Base-by-base conservation (phyloP, 2,113 vertebrate species). In the Elgaria multicarinata region DNA sequence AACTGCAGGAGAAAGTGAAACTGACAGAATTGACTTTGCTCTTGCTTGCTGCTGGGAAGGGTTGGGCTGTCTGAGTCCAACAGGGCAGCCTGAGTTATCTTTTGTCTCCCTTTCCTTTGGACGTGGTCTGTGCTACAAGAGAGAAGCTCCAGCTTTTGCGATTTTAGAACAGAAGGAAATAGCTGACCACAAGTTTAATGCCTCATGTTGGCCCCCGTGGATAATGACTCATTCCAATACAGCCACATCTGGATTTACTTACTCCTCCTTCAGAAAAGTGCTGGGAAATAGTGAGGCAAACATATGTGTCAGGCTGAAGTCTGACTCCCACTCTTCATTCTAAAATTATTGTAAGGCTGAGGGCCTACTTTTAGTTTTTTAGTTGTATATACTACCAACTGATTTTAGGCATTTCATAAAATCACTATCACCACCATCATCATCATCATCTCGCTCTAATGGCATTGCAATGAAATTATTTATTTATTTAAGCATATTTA, bases 241-340 rank as follows among this genome's bases (percentile, higher is more conserved):
- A 69, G 0, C 44, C 86, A 85, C 95, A 95, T 95, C 92, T 95
- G 95, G 93, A 95, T 31, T 53, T 87, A 82, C 69, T 91, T 1
- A 3, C 78, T 76, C 77, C 24, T 91, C 64, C 58, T 91, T 87
- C 89, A 84, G 84, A 78, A 87, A 74, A 78, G 31, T 66, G 58
- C 75, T 50, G 62, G 58, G 42, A 87, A 87, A 20, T 8, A 66
- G 71, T 42, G 26, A 58, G 62, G 12, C 74, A 77, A 31, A 46
- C 39, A 78, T 16, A 78, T 71, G 83, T 72, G 44, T 53, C 2
- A 72, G 46, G 46, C 28, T 72, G 62, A 85, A 36, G 31, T 4
- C 83, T 53, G 9, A 55, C 83, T 36, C 83, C 83, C 33, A 44
- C 83, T 55, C 22, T 85, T 33, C 67, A 24, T n/a, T 36, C n/a